These are phyloP conservation scores for Microcaecilia unicolor DNA, from an alignment of 2,797 vertebrate genomes.

Conservation along the genomic window DNA sequence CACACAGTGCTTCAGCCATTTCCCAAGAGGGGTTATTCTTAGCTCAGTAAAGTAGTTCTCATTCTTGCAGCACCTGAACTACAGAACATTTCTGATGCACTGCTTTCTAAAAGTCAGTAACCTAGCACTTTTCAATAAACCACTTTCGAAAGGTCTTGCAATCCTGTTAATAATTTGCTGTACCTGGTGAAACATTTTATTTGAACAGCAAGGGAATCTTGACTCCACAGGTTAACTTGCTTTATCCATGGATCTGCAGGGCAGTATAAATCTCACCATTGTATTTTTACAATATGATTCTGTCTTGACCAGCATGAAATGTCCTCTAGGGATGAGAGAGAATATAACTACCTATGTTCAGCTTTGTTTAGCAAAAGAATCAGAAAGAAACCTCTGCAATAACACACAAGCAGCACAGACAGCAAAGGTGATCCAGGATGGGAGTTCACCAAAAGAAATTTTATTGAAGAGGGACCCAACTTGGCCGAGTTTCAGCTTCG, in stretches of 20 bases:
- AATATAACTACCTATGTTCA: conserved; percentile 40
- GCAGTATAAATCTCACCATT: conserved; percentile 26
- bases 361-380: conserved; percentile 3
- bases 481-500: no score
- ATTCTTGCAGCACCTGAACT: conserved; percentile 3
- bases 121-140: conserved; percentile 10
- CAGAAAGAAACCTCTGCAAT: no score
- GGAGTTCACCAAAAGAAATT: no score
- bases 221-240: conserved; percentile 27
- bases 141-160: conserved; percentile 4
- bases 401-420: no score
- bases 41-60: no score
- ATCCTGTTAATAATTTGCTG: conserved; percentile 26
- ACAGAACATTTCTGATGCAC: conserved; percentile 15
- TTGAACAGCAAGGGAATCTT: conserved; percentile 20
- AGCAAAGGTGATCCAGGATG: no score
- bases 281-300: conserved; percentile 24
- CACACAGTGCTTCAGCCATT: no score
- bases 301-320: conserved; percentile 31
- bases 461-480: no score
- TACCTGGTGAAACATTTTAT: conserved; percentile 21
- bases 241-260: conserved; percentile 23
- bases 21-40: no score
- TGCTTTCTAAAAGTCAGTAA: conserved; percentile 9
- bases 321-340: conserved; percentile 24